A percentile compares a stretch with the other conserved stretches of the same genome.
Conservation (phyloP, 2,113 vertebrate species). For the Halichoerus grypus region DNA sequence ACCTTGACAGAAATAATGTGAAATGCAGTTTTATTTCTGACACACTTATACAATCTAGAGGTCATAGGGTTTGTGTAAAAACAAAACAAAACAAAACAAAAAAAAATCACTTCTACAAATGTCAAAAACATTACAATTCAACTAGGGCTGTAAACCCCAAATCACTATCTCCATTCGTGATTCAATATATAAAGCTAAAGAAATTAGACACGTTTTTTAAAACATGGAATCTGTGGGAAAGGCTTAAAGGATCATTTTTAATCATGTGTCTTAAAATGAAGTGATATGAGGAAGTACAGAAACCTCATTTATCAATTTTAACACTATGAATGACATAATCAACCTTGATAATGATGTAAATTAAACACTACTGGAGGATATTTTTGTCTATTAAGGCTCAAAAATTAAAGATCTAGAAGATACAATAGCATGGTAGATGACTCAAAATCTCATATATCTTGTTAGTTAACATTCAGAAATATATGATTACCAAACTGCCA, state of each 20-base stretch:
- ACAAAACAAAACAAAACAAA: not conserved
- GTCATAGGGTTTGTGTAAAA: not conserved
- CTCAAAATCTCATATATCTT: not conserved
- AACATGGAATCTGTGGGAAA: not conserved
- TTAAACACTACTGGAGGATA: not conserved
- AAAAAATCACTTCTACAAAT: not conserved
- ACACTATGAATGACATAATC: not conserved
- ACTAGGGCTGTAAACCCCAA: not conserved
- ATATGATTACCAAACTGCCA: not conserved
- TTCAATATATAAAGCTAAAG: not conserved
- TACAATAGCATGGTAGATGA: not conserved
- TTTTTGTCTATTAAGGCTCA: not conserved
- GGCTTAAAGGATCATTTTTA: not conserved
- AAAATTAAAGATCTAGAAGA: not conserved
- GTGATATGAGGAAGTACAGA: not conserved
- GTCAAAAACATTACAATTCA: not conserved
- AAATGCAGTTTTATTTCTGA: not conserved
- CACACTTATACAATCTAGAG: not conserved
- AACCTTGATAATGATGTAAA: not conserved
- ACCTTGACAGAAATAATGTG: not conserved
- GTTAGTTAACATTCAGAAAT: not conserved
- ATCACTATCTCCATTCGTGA: not conserved
- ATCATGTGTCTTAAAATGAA: not conserved
- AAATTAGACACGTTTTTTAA: not conserved
- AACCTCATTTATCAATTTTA: constrained; percentile 14